Evolutionary conservation across 2,888 invertebrate species (phyloP).

Genomic region (Drosophila rellima): DNA sequence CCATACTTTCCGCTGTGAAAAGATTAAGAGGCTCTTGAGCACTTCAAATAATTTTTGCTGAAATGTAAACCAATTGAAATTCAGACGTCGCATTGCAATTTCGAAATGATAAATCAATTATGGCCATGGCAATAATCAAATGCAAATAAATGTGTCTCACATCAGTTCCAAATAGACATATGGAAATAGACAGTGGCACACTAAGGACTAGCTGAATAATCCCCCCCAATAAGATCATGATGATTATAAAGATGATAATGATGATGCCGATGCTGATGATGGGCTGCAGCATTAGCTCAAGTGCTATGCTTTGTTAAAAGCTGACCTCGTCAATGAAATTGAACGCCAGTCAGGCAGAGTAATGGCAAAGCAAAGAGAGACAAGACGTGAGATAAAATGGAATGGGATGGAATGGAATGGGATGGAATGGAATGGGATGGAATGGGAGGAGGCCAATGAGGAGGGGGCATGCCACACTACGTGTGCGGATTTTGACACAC

Average conservation of each 20-base stretch:
- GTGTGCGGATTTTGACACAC: slow-evolving; percentile 74
- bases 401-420: background rate
- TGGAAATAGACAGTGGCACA: slow-evolving; percentile 9
- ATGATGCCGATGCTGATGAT: slow-evolving; percentile 33
- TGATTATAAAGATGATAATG: slow-evolving; percentile 1
- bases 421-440: background rate
- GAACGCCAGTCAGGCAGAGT: slow-evolving; percentile 44
- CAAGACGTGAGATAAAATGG: slow-evolving; percentile 1
- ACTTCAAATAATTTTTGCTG: slow-evolving; percentile 11
- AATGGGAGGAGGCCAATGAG: background rate
- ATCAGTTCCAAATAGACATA: slow-evolving; percentile 10
- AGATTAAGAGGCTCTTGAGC: slow-evolving; percentile 1
- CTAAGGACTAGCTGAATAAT: slow-evolving; percentile 34
- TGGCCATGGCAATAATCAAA: slow-evolving; percentile 33
- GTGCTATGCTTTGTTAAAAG: slow-evolving; percentile 65
- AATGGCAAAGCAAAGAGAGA: slow-evolving; percentile 20
- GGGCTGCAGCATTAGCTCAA: slow-evolving; percentile 42
- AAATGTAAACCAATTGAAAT: slow-evolving; percentile 31
- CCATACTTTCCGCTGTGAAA: background rate
- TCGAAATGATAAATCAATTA: slow-evolving; percentile 46
- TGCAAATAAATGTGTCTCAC: slow-evolving; percentile 36
- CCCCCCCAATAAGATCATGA: slow-evolving; percentile 8
- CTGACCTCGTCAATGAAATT: slow-evolving; percentile 75
- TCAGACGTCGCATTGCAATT: slow-evolving; percentile 25
- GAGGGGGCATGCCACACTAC: slow-evolving; percentile 36